Percentiles rank a stretch among this genome's conserved stretches.
Evolutionary conservation across 1,140 invertebrate genomes (phyloP).

Genomic region (Antheraea mylitta): DNA sequence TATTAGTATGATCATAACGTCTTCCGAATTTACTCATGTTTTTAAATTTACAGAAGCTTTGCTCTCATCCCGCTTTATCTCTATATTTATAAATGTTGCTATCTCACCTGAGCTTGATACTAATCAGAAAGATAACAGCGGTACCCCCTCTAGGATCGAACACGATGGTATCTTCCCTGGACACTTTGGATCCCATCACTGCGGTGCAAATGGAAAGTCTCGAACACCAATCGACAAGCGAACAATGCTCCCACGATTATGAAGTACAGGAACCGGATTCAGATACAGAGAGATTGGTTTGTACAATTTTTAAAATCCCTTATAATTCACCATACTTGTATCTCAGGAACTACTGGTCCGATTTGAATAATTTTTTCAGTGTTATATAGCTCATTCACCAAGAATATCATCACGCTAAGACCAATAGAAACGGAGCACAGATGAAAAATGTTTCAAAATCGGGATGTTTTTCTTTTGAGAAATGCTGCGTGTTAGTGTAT

Average conservation of each 20-base stretch:
- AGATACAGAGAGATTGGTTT: constrained; percentile 70
- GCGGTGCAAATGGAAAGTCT: constrained; percentile 71
- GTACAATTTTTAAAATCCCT: constrained; percentile 9
- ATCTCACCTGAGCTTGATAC: constrained; percentile 66
- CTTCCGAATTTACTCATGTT: constrained; percentile 17
- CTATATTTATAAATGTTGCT: constrained; percentile 34
- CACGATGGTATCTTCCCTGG: constrained; percentile 86
- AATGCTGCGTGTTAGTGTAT: too few relatives aligned
- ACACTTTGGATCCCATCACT: constrained; percentile 81
- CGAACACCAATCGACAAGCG: constrained; percentile 71
- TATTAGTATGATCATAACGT: not conserved
- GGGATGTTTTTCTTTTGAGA: too few relatives aligned
- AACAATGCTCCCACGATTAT: constrained; percentile 69
- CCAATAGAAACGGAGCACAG: too few relatives aligned
- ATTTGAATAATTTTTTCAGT: too few relatives aligned
- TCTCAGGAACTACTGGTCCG: too few relatives aligned
- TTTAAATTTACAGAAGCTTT: constrained; percentile 38
- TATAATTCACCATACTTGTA: not conserved
- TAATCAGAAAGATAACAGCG: constrained; percentile 73
- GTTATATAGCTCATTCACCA: too few relatives aligned
- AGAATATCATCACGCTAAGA: too few relatives aligned
- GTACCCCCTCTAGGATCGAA: constrained; percentile 81
- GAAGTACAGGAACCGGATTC: constrained; percentile 73
- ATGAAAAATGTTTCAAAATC: too few relatives aligned
- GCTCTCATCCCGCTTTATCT: constrained; percentile 48